These are phyloP conservation scores for Cylloceria caligata DNA, from an alignment of 2,888 invertebrate genomes.

Conservation along the genomic window DNA sequence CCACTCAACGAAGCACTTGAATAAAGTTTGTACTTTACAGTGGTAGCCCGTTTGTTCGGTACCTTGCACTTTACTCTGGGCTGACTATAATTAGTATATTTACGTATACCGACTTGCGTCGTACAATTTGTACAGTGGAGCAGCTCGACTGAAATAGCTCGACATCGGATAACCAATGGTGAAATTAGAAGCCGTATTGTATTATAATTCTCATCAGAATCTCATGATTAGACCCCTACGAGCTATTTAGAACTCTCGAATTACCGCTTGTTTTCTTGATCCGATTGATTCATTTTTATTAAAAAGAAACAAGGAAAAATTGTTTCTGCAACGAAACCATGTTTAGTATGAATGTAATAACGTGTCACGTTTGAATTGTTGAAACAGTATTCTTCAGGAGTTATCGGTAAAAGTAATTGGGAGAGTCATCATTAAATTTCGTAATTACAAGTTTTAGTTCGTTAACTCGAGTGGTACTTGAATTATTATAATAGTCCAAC, in stretches of 20 bases:
- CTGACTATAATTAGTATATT: background rate
- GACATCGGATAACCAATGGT: background rate
- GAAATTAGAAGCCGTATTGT: conserved; percentile 10
- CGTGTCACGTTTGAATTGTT: background rate
- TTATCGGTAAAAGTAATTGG: background rate
- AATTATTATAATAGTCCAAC: background rate
- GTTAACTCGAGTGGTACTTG: background rate
- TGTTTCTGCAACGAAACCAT: too few relatives aligned
- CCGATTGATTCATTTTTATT: background rate
- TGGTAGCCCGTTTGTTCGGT: conserved; percentile 34
- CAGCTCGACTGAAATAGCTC: conserved; percentile 1
- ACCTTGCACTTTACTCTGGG: conserved; percentile 16
- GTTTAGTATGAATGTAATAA: background rate
- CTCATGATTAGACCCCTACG: background rate
- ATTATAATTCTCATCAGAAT: conserved; percentile 1
- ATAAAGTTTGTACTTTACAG: conserved; percentile 45
- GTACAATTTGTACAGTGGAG: background rate
- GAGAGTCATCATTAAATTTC: background rate
- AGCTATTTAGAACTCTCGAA: background rate
- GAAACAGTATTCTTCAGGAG: background rate
- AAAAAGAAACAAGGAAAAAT: too few relatives aligned
- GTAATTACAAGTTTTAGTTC: background rate
- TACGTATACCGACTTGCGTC: background rate
- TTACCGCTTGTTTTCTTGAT: background rate
- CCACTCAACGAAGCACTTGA: conserved; percentile 19